Conservation (phyloP, 2,113 vertebrate genomes). For the Numenius arquata region DNA sequence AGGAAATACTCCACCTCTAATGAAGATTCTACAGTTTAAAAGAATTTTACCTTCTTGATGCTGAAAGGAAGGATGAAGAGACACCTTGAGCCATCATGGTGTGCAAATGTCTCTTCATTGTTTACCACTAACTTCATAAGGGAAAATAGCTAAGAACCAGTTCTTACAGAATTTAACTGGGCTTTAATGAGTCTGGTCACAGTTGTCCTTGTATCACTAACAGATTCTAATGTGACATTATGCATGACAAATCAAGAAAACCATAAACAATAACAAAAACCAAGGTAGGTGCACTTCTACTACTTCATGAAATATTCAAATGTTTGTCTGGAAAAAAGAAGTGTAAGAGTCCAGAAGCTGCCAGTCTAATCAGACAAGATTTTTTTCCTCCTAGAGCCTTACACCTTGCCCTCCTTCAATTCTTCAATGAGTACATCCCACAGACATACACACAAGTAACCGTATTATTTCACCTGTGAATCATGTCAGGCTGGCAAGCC, state of each 20-base stretch:
- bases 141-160: background rate
- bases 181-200: background rate
- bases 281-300: background rate
- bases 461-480: background rate
- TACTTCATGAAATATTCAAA: background rate
- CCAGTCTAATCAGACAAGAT: background rate
- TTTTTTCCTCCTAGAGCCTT: background rate
- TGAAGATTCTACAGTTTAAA: background rate
- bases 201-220: background rate
- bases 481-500: background rate
- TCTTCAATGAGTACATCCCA: background rate
- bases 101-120: background rate
- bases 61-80: background rate
- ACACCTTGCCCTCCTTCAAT: background rate
- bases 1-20: background rate
- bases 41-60: background rate
- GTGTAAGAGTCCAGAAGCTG: background rate
- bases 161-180: background rate
- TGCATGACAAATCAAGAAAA: background rate
- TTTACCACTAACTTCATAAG: background rate
- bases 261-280: accelerated
- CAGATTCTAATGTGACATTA: background rate
- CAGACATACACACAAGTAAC: background rate
- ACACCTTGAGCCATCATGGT: background rate
- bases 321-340: background rate